Evolutionary conservation across 1,140 invertebrate species (phyloP).

Genomic region (Parapsyche elsis): DNA sequence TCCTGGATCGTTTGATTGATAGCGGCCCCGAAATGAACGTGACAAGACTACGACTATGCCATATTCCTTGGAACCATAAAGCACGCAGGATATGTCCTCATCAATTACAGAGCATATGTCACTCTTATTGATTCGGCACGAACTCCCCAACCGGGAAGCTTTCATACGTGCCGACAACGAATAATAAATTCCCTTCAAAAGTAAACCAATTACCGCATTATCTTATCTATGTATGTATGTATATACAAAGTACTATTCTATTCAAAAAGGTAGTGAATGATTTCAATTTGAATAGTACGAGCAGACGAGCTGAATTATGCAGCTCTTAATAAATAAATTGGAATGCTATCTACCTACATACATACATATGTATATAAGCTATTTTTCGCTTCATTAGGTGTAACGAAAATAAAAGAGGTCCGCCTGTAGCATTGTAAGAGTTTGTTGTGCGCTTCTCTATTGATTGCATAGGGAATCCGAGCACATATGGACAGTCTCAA

Average conservation of each 20-base stretch:
- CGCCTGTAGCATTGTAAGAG: constrained; percentile 1
- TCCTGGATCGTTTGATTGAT: constrained; percentile 40
- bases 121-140: constrained; percentile 12
- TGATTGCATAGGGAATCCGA: constrained; percentile 53
- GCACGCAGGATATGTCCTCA: constrained; percentile 14
- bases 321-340: too few relatives aligned
- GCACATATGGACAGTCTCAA: constrained; percentile 54
- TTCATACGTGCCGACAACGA: neutral
- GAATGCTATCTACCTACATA: too few relatives aligned
- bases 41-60: constrained; percentile 30
- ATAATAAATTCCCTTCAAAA: neutral
- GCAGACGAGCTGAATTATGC: too few relatives aligned
- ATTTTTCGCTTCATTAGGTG: neutral
- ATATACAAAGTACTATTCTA: too few relatives aligned
- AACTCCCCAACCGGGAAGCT: neutral
- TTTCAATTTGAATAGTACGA: too few relatives aligned
- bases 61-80: constrained; percentile 24
- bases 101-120: constrained; percentile 6
- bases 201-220: too few relatives aligned
- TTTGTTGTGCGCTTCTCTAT: constrained; percentile 27
- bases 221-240: too few relatives aligned
- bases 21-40: constrained; percentile 38
- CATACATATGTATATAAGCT: too few relatives aligned
- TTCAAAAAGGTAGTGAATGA: too few relatives aligned
- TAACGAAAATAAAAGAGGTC: constrained; percentile 49